A percentile compares a stretch with the other conserved stretches of the same genome.
Conservation (phyloP, 2,888 invertebrate species). For the Zootermopsis nevadensis region DNA sequence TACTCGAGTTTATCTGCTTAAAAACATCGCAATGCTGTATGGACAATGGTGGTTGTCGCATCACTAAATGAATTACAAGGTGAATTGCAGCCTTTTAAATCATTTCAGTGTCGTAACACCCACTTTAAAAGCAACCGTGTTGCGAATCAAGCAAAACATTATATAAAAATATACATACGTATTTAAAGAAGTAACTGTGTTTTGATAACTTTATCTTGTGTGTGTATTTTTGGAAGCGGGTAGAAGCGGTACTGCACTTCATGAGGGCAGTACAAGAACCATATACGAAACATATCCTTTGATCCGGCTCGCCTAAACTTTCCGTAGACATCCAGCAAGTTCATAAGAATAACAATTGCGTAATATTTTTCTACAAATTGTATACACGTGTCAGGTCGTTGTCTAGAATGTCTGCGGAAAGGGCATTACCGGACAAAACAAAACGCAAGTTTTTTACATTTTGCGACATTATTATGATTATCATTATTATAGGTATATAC, state of each 20-base stretch:
- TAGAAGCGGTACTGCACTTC: conserved; percentile 43
- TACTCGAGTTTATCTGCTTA: background rate
- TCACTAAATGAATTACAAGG: conserved; percentile 19
- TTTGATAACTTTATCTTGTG: conserved; percentile 45
- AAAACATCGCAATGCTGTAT: conserved; percentile 43
- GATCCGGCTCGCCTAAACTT: conserved; percentile 52
- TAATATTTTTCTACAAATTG: conserved; percentile 54
- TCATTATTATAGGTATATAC: conserved; percentile 46
- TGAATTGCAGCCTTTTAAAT: background rate
- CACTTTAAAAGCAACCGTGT: conserved; percentile 33
- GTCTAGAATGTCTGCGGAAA: conserved; percentile 55
- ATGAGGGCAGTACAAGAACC: conserved; percentile 51
- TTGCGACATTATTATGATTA: conserved; percentile 39
- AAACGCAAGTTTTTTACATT: conserved; percentile 51
- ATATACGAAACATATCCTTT: conserved; percentile 54
- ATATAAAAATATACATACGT: conserved; percentile 43
- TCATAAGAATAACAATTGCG: conserved; percentile 48
- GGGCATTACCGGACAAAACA: conserved; percentile 48
- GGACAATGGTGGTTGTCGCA: conserved; percentile 42
- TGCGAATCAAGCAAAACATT: conserved; percentile 44
- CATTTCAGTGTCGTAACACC: conserved; percentile 46
- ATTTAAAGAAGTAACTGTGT: conserved; percentile 42
- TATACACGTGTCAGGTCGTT: conserved; percentile 54
- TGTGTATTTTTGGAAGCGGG: conserved; percentile 43
- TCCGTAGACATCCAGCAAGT: conserved; percentile 53